Evolutionary conservation across 2,113 vertebrate species (phyloP).

Genomic region (Amphilophus citrinellus): DNA sequence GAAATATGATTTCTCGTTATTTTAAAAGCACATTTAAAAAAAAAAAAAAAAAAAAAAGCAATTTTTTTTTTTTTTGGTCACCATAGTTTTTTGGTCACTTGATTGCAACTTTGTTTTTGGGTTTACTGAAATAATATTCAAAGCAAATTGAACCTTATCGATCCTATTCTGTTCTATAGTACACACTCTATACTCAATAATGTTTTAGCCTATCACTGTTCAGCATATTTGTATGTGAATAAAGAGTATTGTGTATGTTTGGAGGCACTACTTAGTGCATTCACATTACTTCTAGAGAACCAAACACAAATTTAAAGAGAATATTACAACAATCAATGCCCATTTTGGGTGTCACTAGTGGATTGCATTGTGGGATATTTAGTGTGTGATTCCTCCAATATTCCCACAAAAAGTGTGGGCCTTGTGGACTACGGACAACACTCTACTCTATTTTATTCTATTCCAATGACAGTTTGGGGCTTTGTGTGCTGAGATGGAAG

Average conservation of each 20-base stretch:
- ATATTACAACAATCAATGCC: not conserved
- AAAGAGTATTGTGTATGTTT: not conserved
- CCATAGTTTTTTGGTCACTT: not conserved
- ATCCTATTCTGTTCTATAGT: not conserved
- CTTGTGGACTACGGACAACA: not conserved
- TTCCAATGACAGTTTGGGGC: not conserved
- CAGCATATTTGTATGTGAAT: not conserved
- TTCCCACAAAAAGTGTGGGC: not conserved
- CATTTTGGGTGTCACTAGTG: not conserved
- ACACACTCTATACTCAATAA: not conserved
- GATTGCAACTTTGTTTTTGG: not conserved
- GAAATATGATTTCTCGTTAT: constrained; percentile 1
- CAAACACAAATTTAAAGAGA: not conserved
- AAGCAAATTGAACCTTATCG: too few species aligned
- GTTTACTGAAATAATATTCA: not conserved
- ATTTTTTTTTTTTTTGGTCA: not conserved
- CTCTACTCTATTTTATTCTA: not conserved
- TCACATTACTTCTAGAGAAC: not conserved
- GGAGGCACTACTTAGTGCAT: not conserved
- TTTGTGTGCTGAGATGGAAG: constrained; percentile 11
- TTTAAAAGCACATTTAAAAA: not conserved
- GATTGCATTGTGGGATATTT: not conserved
- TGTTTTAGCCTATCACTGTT: not conserved
- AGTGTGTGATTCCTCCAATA: not conserved
- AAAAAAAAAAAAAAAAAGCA: too few species aligned